Base-by-base conservation (phyloP, 1,140 invertebrate species). In the Drosophila lacteicornis region DNA sequence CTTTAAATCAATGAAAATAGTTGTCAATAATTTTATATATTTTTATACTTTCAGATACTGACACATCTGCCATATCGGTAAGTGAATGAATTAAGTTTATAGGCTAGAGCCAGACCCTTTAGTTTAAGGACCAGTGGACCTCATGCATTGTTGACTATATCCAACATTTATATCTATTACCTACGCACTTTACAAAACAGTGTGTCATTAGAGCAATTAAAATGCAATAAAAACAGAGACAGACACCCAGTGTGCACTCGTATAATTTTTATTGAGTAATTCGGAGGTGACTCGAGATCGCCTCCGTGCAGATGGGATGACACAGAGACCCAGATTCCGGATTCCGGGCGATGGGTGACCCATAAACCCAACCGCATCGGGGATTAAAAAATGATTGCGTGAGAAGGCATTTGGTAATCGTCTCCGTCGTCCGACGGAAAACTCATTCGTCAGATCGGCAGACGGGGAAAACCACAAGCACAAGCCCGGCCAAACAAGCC, bases 351-450 rank as follows among this genome's bases (percentile, higher is more conserved):
- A 25, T n/a, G 49, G 27, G 49, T 45, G 56, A 71, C 61, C 43
- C 67, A 78, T 90, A 88, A 88, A 81, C 49, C 76, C 68, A 75
- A 77, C 79, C 60, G 67, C 80, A 82, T 77, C 73, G 80, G 79
- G 85, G 85, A 90, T 86, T 90, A 90, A 91, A 91, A 90, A 90
- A 86, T 90, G 82, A 91, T 91, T 82, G 86, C 86, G 86, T 91
- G 86, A 91, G 82, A 91, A 87, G 87, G 86, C 80, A 91, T 87
- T 91, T 83, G 81, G 85, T 87, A 91, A 91, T 91, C 76, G 80
- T 83, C 74, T 73, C 11, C 53, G 78, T 36, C 53, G 36, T 78
- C 57, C 40, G 74, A 75, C 83, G 66, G 78, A 83, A 75, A 75
- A 80, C 69, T 78, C 83, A 88, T 87, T 83, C 83, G 76, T 87